Evolutionary conservation across 1,140 invertebrate genomes (phyloP), one percentile per base, ranked within the genome.

Genomic region (Stegodyphus dumicola): DNA sequence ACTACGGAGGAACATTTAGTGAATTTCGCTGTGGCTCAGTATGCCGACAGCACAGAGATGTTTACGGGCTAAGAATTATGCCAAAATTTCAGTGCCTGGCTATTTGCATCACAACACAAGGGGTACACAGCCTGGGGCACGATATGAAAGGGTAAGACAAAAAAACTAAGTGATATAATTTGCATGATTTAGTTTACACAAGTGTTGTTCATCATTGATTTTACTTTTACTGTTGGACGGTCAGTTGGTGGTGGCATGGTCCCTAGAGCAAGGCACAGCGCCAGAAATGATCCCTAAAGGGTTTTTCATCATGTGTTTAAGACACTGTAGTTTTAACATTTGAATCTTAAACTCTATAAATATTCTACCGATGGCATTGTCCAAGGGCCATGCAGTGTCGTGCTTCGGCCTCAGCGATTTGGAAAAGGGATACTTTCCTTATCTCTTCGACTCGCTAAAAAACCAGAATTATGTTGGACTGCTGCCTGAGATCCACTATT

Each of bases 391-490:
- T n/a, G n/a, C 70, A 49, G 70, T 49, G 6, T 71, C 6, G 48
- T 48, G 9, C 0, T 60, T 60, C 0, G 56, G 5, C 9, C 56
- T 60, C 5, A 2, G 9, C 5, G 56, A 60, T 10, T 60, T 60
- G 5, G 13, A 10, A n/a, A 77, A 77, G 49, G 54, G 78, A 7
- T 73, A 56, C 5, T 81, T 81, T 49, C 78, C 78, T 9, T 66
- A 81, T 73, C 15, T 18, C 18, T 81, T 81, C 52, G 71, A 71
- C 52, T 51, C 2, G 15, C 15, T 0, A 52, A 51, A 71, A 71
- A 70, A 81, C 52, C 56, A 60, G 15, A 52, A 51, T 7, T 81
- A 81, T 81, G 69, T 81, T 52, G 78, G 78, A 13, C 49, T 48
- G 10, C 10, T 81, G 3, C 78, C 66, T 13, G 65, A 69, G 71